These are phyloP conservation scores for Heteropelma amictum DNA, from an alignment of 2,888 invertebrate genomes.

Conservation along the genomic window DNA sequence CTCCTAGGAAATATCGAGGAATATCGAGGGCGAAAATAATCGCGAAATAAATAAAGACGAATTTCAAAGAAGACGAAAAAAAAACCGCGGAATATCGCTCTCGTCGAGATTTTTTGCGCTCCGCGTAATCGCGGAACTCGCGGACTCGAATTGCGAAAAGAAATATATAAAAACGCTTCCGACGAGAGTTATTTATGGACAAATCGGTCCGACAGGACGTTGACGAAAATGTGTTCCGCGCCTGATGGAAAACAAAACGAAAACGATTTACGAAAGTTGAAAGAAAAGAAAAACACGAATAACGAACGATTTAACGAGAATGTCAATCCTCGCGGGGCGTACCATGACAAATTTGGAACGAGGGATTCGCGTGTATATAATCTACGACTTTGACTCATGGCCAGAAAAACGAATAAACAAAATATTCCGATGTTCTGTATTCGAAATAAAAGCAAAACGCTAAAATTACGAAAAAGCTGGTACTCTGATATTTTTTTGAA, in stretches of 20 bases:
- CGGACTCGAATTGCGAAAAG: not conserved
- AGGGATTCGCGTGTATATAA: slow-evolving; percentile 45
- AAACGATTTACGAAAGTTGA: not conserved
- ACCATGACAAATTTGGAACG: slow-evolving; percentile 24
- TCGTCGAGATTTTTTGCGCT: not conserved
- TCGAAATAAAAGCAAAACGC: slow-evolving; percentile 53
- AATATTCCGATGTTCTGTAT: slow-evolving; percentile 61
- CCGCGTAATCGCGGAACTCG: too few species aligned
- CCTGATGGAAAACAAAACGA: not conserved
- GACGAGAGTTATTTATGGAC: not conserved
- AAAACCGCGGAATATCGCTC: slow-evolving; percentile 6
- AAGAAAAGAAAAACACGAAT: slow-evolving; percentile 1
- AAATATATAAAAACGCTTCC: too few species aligned
- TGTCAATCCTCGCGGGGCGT: slow-evolving; percentile 24
- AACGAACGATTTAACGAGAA: slow-evolving; percentile 36
- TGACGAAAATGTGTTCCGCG: slow-evolving; percentile 30
- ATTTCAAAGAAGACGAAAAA: slow-evolving; percentile 29
- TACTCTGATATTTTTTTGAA: too few species aligned
- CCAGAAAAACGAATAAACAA: not conserved
- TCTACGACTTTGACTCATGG: slow-evolving; percentile 19
- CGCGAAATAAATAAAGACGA: not conserved
- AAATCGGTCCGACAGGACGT: slow-evolving; percentile 1
- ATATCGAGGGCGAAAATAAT: slow-evolving; percentile 6
- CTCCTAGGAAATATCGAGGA: slow-evolving; percentile 56
- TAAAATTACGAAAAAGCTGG: not conserved